Base-by-base conservation (phyloP, 2,888 invertebrate species). In the Mylabris sibirica region DNA sequence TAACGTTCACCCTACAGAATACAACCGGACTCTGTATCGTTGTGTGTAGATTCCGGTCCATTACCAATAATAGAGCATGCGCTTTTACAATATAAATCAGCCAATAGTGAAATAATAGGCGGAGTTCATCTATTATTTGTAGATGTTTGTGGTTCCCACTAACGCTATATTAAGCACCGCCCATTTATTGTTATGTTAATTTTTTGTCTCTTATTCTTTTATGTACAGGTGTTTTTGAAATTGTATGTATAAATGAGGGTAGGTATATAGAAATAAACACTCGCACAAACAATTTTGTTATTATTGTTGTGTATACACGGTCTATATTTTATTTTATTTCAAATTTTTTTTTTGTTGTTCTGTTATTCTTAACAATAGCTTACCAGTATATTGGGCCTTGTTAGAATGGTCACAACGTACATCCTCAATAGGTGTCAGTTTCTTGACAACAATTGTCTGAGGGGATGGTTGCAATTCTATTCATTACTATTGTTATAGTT, bases 131-230 rank as follows among this genome's bases (percentile, higher is more conserved):
- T 78, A 80, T 84, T 84, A 83, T 84, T 80, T 80, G 76, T 76
- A 77, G 79, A 80, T 81, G 82, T 84, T 53, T 84, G 82, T 82
- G 83, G 79, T 82, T 80, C 81, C 49, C 49, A 22, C 20, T 81
- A 80, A 83, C 80, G 78, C 79, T 77, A 78, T 78, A 79, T 76
- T 22, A 77, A 79, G 79, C 73, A 72, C 81, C 85, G 83, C 85
- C 85, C 80, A 69, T 75, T 79, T 74, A 81, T 84, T 85, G 84
- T 85, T 77, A 84, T 84, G 84, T 82, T 84, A 84, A 84, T 84
- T 84, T 84, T 84, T 84, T 84, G 82, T 84, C 83, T 84, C 83
- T 83, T 81, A 78, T 80, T 79, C 82, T 82, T 83, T 84, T 84
- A 70, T 64, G 79, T 84, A 84, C 84, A 85, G 84, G 85, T 85